phyloP scores from a whole-genome alignment of 2,888 invertebrate species.

The Parthenolecanium corni region DNA sequence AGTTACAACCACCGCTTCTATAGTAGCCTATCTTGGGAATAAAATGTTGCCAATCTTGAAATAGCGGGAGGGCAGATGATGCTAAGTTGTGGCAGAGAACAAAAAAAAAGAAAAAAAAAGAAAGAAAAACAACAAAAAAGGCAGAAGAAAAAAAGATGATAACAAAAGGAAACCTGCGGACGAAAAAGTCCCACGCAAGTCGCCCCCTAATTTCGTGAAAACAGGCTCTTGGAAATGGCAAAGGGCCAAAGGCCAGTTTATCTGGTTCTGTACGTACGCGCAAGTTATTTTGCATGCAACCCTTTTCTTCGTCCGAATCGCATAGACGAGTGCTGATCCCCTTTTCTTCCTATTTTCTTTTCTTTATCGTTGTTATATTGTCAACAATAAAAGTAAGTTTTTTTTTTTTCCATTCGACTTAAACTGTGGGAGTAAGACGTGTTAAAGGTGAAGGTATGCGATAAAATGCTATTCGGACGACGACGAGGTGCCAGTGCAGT shows the following conservation, averaged over 20 bases:
- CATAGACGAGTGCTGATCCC: constrained; percentile 5
- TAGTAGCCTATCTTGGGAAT: constrained; percentile 8
- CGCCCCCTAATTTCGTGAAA: constrained; percentile 10
- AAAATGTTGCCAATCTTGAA: constrained; percentile 27
- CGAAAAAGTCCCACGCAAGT: constrained; percentile 21
- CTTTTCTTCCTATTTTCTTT: background rate
- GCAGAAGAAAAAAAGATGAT: background rate
- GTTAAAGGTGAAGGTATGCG: background rate
- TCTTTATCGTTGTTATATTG: background rate
- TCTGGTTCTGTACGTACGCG: constrained; percentile 9
- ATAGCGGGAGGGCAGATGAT: constrained; percentile 12
- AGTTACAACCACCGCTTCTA: background rate
- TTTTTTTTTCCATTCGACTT: background rate
- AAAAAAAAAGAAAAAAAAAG: too few relatives aligned
- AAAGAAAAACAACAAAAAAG: background rate
- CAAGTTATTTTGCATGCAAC: background rate
- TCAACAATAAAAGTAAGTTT: too few relatives aligned
- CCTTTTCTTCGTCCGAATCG: background rate
- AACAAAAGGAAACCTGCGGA: background rate
- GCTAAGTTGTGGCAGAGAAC: background rate
- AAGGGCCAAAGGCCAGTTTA: constrained; percentile 19
- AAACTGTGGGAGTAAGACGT: background rate
- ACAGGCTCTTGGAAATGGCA: background rate
- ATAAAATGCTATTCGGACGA: too few relatives aligned
- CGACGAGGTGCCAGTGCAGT: too few relatives aligned